These are phyloP conservation scores for Zophobas atratus DNA, from an alignment of 1,140 invertebrate species.

Conservation along the genomic window DNA sequence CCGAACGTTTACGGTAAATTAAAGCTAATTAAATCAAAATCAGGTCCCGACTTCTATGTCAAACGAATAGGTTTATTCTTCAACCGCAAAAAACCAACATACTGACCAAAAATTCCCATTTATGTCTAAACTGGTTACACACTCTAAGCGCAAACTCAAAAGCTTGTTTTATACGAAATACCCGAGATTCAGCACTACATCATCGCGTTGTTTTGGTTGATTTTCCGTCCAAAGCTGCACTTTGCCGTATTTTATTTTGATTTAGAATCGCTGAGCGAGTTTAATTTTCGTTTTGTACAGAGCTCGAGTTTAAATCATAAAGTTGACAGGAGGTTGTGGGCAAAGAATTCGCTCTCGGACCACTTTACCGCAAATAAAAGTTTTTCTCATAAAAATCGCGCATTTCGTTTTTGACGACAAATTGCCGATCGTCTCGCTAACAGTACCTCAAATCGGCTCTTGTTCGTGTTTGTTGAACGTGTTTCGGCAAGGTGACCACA, in stretches of 20 bases:
- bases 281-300: background rate
- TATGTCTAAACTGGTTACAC: too few species aligned
- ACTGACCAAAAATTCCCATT: too few species aligned
- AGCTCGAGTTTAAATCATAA: background rate
- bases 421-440: background rate
- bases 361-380: background rate
- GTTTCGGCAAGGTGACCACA: conserved; percentile 18
- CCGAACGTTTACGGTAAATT: too few species aligned
- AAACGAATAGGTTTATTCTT: too few species aligned
- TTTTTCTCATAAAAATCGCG: background rate
- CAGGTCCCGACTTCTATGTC: too few species aligned
- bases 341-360: background rate
- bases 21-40: too few species aligned
- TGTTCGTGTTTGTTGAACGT: background rate
- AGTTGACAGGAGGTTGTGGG: background rate
- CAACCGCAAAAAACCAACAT: too few species aligned
- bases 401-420: too few species aligned
- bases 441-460: background rate
- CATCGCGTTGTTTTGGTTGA: background rate
- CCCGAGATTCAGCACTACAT: background rate
- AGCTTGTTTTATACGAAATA: background rate
- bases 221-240: background rate
- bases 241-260: conserved; percentile 12
- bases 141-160: background rate
- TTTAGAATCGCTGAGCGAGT: background rate